These are phyloP conservation scores for Bryconaethiops microstoma DNA, from an alignment of 2,797 vertebrate species.

Conservation along the genomic window DNA sequence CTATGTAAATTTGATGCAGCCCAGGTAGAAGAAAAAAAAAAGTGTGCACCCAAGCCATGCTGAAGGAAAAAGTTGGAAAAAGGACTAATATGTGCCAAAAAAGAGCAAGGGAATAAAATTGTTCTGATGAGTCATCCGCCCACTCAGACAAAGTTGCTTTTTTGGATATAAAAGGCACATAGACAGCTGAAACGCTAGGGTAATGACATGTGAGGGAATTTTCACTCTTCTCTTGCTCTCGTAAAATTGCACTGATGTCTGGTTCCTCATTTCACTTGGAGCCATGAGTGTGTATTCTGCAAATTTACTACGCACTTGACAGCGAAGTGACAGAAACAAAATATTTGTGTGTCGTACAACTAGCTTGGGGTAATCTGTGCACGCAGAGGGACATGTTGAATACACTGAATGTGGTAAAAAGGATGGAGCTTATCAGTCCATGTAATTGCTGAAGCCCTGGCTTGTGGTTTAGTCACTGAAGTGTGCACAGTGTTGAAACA, in stretches of 20 bases:
- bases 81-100: not conserved
- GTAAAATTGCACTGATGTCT: conserved; percentile 37
- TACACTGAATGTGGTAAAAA: conserved; percentile 54
- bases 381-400: conserved; percentile 49
- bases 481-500: conserved; percentile 54
- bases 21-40: conserved; percentile 6
- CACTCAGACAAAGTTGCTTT: conserved; percentile 39
- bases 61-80: not conserved
- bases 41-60: not conserved
- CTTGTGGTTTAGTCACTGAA: conserved; percentile 50
- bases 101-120: conserved; percentile 6
- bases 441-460: conserved; percentile 57
- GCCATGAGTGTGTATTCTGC: conserved; percentile 2
- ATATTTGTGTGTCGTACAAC: conserved; percentile 42
- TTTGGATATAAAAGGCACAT: conserved; percentile 34
- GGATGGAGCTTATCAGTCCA: conserved; percentile 48
- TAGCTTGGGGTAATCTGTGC: conserved; percentile 50
- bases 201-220: conserved; percentile 37
- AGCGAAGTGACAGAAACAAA: conserved; percentile 29
- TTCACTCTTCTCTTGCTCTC: conserved; percentile 26
- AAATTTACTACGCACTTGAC: conserved; percentile 28
- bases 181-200: conserved; percentile 35
- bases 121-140: conserved; percentile 39
- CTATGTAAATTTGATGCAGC: conserved; percentile 30
- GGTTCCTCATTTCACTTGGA: conserved; percentile 27